A percentile compares a stretch with the other conserved stretches of the same genome.
phyloP scores from a whole-genome alignment of 1,140 invertebrate species.

The Drosophila malerkotliana region DNA sequence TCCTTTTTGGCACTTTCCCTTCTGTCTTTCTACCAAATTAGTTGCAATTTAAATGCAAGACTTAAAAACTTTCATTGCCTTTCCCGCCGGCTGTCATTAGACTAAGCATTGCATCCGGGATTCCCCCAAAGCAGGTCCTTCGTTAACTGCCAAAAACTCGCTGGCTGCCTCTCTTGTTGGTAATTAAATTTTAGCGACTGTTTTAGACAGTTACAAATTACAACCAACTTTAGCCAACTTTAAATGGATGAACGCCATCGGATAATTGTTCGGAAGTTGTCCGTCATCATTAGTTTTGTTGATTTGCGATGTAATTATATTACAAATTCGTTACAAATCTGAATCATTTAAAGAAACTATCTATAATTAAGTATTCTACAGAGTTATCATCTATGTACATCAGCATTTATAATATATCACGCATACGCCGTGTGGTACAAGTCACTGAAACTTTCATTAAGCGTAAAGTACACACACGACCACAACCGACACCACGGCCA shows the following conservation, averaged over 20 bases:
- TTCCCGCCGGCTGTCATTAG: conserved; percentile 39
- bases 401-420: conserved; percentile 23
- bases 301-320: neutral
- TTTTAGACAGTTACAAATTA: conserved; percentile 32
- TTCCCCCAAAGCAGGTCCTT: conserved; percentile 15
- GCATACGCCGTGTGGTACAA: conserved; percentile 64
- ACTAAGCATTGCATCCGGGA: conserved; percentile 48
- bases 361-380: neutral
- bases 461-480: conserved; percentile 62
- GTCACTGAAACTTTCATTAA: conserved; percentile 69
- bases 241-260: conserved; percentile 6
- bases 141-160: conserved; percentile 22
- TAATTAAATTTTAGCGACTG: conserved; percentile 32
- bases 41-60: conserved; percentile 77
- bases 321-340: too few relatives aligned
- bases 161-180: neutral
- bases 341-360: too few relatives aligned
- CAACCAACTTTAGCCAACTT: conserved; percentile 13
- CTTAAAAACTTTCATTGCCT: conserved; percentile 62
- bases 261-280: conserved; percentile 17
- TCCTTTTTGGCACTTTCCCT: conserved; percentile 8
- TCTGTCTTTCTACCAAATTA: conserved; percentile 56
- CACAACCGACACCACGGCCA: conserved; percentile 39
- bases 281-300: conserved; percentile 20
- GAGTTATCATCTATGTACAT: neutral